Evolutionary conservation across 2,113 vertebrate genomes (phyloP).

Genomic region (Mola mola): DNA sequence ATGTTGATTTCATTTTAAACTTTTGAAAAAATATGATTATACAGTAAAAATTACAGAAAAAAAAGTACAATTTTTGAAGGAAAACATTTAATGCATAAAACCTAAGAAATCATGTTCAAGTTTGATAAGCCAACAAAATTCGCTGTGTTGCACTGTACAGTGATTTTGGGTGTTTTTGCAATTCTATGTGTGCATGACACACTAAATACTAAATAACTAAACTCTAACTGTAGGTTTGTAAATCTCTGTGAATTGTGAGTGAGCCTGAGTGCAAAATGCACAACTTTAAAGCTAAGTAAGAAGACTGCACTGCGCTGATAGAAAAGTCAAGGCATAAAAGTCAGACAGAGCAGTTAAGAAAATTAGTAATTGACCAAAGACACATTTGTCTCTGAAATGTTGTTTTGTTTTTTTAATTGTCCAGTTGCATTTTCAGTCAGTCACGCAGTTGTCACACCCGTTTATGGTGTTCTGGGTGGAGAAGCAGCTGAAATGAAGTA

Average conservation of each 20-base stretch:
- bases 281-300: constrained; percentile 6
- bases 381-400: not conserved
- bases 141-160: not conserved
- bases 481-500: constrained; percentile 49
- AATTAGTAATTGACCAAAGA: not conserved
- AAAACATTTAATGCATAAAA: not conserved
- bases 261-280: not conserved
- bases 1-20: too few species aligned
- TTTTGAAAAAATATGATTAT: too few species aligned
- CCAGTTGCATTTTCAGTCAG: constrained; percentile 18
- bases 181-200: not conserved
- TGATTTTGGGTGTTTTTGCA: constrained; percentile 2
- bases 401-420: constrained; percentile 4
- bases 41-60: too few species aligned
- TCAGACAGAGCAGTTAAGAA: constrained; percentile 11
- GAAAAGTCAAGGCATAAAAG: not conserved
- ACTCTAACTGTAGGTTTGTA: not conserved
- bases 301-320: constrained; percentile 7
- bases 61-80: not conserved
- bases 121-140: not conserved
- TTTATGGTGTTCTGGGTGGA: constrained; percentile 17
- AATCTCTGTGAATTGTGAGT: constrained; percentile 19
- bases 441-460: constrained; percentile 16
- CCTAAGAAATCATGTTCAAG: not conserved
- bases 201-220: not conserved